Evolutionary conservation across 2,113 vertebrate species (phyloP), one percentile per base, ranked within the genome.

Genomic region (Scomber colias): DNA sequence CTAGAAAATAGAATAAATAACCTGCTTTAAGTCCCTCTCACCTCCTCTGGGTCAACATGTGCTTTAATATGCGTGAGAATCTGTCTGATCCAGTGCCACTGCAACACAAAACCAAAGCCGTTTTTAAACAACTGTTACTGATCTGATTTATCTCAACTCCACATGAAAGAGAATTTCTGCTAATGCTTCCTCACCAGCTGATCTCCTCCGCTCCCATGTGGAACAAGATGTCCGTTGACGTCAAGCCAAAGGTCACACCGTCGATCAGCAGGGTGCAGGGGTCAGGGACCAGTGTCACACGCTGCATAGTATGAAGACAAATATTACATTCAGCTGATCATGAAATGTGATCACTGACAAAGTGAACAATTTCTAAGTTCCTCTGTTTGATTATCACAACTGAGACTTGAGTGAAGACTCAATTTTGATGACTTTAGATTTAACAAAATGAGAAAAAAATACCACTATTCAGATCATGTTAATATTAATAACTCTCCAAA

Each of bases 181-280:
- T 10, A n/a, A 54, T 54, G 35, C 46, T 66, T 83, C 27, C 21
- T 85, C 85, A 98, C 98, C 96, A 95, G 92, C 96, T 97, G 89
- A 99, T 98, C 93, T 98, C 97, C 87, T 99, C 98, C 0, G 96
- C 94, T 0, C 97, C 95, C 95, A 99, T 96, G 92, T 98, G 96
- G 82, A 99, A 94, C 3, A 99, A 90, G 13, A 99, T 92, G 67
- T 99, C 98, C 0, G 97, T 97, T 77, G 97, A 98, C 0, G 96
- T 99, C 77, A 99, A 50, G 61, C 97, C 97, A 0, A 99, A 74
- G 3, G 96, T 84, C 31, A 96, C 93, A 0, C 96, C 96, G 0
- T 95, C 95, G 17, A 99, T 64, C 14, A 96, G 93, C 55, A 99
- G 90, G 14, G 93, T 98, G 93, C 97, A 98, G 87, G 98, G 98